Percentiles rank a stretch among this genome's conserved stretches.
phyloP scores from a whole-genome alignment of 2,113 vertebrate genomes.

The Plestiodon gilberti region DNA sequence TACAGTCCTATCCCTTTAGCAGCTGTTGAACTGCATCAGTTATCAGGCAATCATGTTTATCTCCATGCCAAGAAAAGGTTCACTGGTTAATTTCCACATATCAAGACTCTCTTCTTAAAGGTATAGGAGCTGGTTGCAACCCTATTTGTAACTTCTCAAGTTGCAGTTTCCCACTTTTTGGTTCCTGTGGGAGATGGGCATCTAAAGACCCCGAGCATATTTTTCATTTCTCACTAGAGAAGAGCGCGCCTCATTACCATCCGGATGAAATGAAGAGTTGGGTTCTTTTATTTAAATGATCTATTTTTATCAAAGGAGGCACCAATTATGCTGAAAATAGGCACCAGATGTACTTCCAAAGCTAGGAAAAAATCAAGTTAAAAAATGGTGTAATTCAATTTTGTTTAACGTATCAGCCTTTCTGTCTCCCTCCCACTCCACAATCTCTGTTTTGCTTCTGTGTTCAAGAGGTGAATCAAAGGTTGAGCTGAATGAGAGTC shows the following conservation, averaged over 20 bases:
- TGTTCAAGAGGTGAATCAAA: neutral
- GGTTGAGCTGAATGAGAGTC: neutral
- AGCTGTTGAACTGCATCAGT: neutral
- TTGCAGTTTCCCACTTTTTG: rapidly evolving
- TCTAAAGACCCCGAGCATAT: neutral
- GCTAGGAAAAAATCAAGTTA: neutral
- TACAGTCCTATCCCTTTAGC: neutral
- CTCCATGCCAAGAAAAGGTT: neutral
- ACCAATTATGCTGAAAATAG: slow-evolving; percentile 25
- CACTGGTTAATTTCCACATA: neutral
- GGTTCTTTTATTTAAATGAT: slow-evolving; percentile 28
- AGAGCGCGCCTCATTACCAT: slow-evolving; percentile 20
- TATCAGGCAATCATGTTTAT: neutral
- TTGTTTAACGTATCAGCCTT: slow-evolving; percentile 34
- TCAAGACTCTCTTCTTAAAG: neutral
- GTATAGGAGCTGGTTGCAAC: neutral
- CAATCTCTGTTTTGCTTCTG: neutral
- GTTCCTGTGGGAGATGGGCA: neutral
- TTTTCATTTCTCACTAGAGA: neutral
- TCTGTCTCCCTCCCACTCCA: neutral
- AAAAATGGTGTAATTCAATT: neutral
- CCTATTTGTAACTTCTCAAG: neutral
- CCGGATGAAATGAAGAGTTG: neutral
- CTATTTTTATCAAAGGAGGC: slow-evolving; percentile 40
- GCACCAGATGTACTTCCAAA: slow-evolving; percentile 23